Conservation (phyloP, 64 coral and sea anemone genomes). For the Actinia tenebrosa region DNA sequence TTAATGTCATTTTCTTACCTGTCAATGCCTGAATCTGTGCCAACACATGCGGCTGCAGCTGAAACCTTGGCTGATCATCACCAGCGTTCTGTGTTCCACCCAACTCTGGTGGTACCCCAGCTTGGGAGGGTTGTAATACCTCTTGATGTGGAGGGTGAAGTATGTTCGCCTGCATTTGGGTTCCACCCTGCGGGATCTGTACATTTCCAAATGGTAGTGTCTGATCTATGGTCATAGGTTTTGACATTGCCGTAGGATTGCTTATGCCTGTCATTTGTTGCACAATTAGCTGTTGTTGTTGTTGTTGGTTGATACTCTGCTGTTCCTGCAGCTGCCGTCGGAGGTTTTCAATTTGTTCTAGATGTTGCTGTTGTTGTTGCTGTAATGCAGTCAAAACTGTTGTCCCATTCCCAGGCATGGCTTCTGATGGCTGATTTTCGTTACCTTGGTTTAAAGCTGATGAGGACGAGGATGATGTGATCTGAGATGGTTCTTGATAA, state of each 20-base stretch:
- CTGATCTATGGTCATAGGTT: not conserved
- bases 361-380: conserved; percentile 81
- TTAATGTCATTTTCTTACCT: conserved; percentile 26
- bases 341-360: conserved; percentile 72
- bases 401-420: conserved; percentile 21
- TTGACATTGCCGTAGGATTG: not conserved
- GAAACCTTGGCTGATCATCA: conserved; percentile 57
- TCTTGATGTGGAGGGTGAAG: not conserved
- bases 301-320: conserved; percentile 59
- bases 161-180: not conserved
- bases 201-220: not conserved
- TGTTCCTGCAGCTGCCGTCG: conserved; percentile 72
- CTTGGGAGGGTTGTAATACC: not conserved
- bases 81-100: not conserved
- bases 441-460: not conserved
- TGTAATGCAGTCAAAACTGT: conserved; percentile 44
- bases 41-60: conserved; percentile 85
- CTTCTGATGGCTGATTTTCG: not conserved
- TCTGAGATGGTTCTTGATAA: not conserved
- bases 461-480: not conserved
- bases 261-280: not conserved
- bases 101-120: not conserved
- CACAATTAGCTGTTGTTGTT: conserved; percentile 36
- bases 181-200: not conserved
- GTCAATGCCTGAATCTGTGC: conserved; percentile 98